Percentiles rank a stretch among this genome's conserved stretches.
Conservation (phyloP, 2,888 invertebrate species). For the Cheilosia vulpina region DNA sequence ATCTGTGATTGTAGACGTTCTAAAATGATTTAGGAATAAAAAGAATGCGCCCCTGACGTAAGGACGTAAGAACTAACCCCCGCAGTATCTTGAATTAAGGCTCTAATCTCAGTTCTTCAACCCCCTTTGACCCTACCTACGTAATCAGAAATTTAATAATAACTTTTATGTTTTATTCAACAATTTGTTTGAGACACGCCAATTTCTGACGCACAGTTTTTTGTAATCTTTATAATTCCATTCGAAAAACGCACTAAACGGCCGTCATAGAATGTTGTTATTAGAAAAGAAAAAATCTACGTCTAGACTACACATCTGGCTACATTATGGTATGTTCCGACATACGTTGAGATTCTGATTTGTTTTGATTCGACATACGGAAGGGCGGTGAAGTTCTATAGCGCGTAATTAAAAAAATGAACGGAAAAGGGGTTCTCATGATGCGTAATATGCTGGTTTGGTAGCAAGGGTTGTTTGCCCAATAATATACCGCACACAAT, state of each 20-base stretch:
- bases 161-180: constrained; percentile 13
- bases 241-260: neutral
- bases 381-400: neutral
- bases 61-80: constrained; percentile 60
- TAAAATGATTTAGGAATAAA: neutral
- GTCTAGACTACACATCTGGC: constrained; percentile 18
- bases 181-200: neutral
- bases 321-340: constrained; percentile 23
- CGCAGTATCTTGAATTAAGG: constrained; percentile 34
- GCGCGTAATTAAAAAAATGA: constrained; percentile 36
- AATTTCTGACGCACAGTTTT: constrained; percentile 30
- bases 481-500: constrained; percentile 5
- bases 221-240: constrained; percentile 15
- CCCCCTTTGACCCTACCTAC: constrained; percentile 49
- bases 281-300: neutral
- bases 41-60: constrained; percentile 46
- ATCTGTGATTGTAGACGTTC: constrained; percentile 13
- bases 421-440: constrained; percentile 27
- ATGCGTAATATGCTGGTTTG: constrained; percentile 12
- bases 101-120: constrained; percentile 37
- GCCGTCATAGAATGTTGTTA: neutral
- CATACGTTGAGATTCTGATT: constrained; percentile 44
- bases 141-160: constrained; percentile 25
- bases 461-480: constrained; percentile 37
- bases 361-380: constrained; percentile 53